Conservation (phyloP, 1,140 invertebrate species). For the Helicoverpa zea region DNA sequence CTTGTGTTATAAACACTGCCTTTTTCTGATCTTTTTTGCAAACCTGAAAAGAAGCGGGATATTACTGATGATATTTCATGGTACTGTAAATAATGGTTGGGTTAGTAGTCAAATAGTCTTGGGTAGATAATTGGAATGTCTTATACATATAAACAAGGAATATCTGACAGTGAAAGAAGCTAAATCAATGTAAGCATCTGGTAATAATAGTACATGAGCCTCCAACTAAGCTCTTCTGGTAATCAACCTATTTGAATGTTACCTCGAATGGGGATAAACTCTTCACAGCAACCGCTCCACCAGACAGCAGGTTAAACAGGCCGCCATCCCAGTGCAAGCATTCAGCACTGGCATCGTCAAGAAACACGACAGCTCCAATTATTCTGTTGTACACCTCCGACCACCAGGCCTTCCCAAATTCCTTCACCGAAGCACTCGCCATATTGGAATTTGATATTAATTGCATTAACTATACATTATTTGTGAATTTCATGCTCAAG, state of each 20-base stretch:
- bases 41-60: conserved; percentile 63
- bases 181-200: too few relatives aligned
- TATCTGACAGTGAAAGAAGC: conserved; percentile 1
- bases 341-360: conserved; percentile 88
- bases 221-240: too few relatives aligned
- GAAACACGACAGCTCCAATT: conserved; percentile 88
- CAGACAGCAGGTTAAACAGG: conserved; percentile 83
- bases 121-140: background rate
- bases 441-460: conserved; percentile 50
- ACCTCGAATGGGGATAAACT: conserved; percentile 89
- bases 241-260: conserved; percentile 7
- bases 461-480: background rate
- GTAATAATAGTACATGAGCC: too few relatives aligned
- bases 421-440: conserved; percentile 69
- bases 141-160: background rate
- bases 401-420: conserved; percentile 85
- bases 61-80: background rate
- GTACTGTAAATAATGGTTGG: background rate
- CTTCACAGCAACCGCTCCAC: conserved; percentile 87
- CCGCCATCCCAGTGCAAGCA: conserved; percentile 90
- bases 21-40: conserved; percentile 83
- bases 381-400: conserved; percentile 87
- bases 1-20: conserved; percentile 88
- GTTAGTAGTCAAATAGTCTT: background rate
- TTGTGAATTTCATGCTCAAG: background rate